Percentiles rank a stretch among this genome's conserved stretches.
Evolutionary conservation across 2,888 invertebrate genomes (phyloP).

Genomic region (Rhorus exstirpatorius): DNA sequence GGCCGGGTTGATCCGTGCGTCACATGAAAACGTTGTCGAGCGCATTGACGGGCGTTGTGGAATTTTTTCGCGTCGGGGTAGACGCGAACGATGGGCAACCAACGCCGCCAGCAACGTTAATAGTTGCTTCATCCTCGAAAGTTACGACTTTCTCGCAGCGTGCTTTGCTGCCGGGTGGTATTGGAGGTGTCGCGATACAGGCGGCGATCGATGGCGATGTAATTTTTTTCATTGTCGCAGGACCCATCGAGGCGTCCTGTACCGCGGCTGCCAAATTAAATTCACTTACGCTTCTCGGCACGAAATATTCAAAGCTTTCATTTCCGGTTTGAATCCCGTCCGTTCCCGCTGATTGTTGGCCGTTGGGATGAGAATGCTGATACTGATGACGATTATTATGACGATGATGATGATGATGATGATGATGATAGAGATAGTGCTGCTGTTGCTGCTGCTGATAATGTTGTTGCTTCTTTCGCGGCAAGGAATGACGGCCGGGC

Average conservation of each 20-base stretch:
- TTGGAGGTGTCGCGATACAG: conserved; percentile 73
- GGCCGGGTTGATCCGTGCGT: conserved; percentile 84
- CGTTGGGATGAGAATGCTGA: conserved; percentile 75
- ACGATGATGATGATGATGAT: conserved; percentile 84
- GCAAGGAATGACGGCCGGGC: conserved; percentile 87
- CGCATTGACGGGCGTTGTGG: conserved; percentile 81
- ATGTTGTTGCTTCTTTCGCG: conserved; percentile 85
- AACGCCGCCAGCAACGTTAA: conserved; percentile 51
- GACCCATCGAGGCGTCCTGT: conserved; percentile 87
- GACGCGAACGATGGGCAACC: too few species aligned
- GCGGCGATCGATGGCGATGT: conserved; percentile 79
- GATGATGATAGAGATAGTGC: conserved; percentile 86
- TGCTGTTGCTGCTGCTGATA: conserved; percentile 90
- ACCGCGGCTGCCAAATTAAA: conserved; percentile 91
- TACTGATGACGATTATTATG: conserved; percentile 77
- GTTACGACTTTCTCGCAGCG: conserved; percentile 92
- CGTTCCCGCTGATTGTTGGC: conserved; percentile 86
- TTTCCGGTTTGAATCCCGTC: conserved; percentile 58
- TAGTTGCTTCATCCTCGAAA: conserved; percentile 90
- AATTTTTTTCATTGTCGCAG: conserved; percentile 78
- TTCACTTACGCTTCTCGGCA: conserved; percentile 94
- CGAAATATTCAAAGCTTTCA: conserved; percentile 91
- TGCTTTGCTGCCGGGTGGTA: conserved; percentile 84
- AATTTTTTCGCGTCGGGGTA: conserved; percentile 83
- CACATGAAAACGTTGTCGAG: conserved; percentile 94